A percentile compares a stretch with the other conserved stretches of the same genome.
Conservation (phyloP, 2,888 invertebrate genomes). For the Leptogaster cylindrica region DNA sequence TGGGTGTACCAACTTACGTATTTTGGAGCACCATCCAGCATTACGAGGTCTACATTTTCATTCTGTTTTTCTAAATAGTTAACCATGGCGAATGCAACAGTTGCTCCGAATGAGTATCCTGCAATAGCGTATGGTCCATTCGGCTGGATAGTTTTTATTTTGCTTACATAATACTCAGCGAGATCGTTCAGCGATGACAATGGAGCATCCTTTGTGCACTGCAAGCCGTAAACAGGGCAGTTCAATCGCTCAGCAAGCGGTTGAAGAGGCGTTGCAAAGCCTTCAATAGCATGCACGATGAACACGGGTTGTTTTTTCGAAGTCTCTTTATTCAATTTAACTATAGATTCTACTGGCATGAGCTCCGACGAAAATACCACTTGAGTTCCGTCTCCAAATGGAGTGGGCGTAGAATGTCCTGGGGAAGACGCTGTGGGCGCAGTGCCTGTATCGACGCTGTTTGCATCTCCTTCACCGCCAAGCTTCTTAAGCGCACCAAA, state of each 20-base stretch:
- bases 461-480: slow-evolving; percentile 50
- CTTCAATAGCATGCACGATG: slow-evolving; percentile 87
- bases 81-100: slow-evolving; percentile 95
- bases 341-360: slow-evolving; percentile 75
- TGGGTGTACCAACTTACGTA: slow-evolving; percentile 80
- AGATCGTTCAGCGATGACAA: slow-evolving; percentile 73
- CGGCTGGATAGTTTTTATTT: slow-evolving; percentile 78
- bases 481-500: slow-evolving; percentile 74
- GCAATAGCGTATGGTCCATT: slow-evolving; percentile 85
- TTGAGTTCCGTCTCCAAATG: slow-evolving; percentile 64
- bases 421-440: slow-evolving; percentile 48
- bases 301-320: slow-evolving; percentile 67
- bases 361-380: slow-evolving; percentile 69
- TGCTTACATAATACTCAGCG: slow-evolving; percentile 74
- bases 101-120: slow-evolving; percentile 96
- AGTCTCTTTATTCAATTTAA: slow-evolving; percentile 69
- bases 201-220: slow-evolving; percentile 82
- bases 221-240: slow-evolving; percentile 85
- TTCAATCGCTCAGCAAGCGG: slow-evolving; percentile 75
- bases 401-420: slow-evolving; percentile 52
- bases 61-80: slow-evolving; percentile 74
- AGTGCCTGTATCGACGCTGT: slow-evolving; percentile 43
- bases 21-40: slow-evolving; percentile 90
- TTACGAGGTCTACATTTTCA: slow-evolving; percentile 63
- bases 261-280: slow-evolving; percentile 75